Evolutionary conservation across 1,140 invertebrate species (phyloP).

Genomic region (Lutraria rhynchaena): DNA sequence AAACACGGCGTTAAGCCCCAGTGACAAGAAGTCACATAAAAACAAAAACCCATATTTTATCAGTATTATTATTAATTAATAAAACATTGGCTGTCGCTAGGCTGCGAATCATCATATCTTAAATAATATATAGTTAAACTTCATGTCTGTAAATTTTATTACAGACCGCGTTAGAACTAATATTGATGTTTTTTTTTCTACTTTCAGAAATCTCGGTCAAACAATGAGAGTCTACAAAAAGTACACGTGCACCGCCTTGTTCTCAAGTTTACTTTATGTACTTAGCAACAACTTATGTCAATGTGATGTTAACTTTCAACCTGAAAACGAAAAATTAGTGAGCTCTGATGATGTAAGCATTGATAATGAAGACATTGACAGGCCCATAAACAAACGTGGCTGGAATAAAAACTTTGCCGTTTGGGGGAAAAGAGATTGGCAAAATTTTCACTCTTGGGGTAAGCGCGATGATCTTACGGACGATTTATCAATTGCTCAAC

Average conservation of each 20-base stretch:
- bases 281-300: background rate
- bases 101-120: too few relatives aligned
- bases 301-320: background rate
- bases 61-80: too few relatives aligned
- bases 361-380: background rate
- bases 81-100: too few relatives aligned
- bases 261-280: slow-evolving; percentile 2
- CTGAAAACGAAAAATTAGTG: background rate
- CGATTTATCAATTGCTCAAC: background rate
- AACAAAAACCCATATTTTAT: too few relatives aligned
- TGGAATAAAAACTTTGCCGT: slow-evolving; percentile 38
- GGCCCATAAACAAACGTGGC: slow-evolving; percentile 6
- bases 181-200: background rate
- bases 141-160: too few relatives aligned
- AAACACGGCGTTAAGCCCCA: too few relatives aligned
- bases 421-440: slow-evolving; percentile 43
- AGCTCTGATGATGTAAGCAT: background rate
- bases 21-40: too few relatives aligned
- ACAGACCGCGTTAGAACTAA: too few relatives aligned
- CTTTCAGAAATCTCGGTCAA: background rate
- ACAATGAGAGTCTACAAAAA: slow-evolving; percentile 20
- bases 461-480: background rate
- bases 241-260: slow-evolving; percentile 26
- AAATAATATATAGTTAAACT: too few relatives aligned
- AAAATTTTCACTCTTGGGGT: slow-evolving; percentile 14